These are phyloP conservation scores for Platycheirus rosarum DNA, from an alignment of 2,888 invertebrate genomes.

Conservation along the genomic window DNA sequence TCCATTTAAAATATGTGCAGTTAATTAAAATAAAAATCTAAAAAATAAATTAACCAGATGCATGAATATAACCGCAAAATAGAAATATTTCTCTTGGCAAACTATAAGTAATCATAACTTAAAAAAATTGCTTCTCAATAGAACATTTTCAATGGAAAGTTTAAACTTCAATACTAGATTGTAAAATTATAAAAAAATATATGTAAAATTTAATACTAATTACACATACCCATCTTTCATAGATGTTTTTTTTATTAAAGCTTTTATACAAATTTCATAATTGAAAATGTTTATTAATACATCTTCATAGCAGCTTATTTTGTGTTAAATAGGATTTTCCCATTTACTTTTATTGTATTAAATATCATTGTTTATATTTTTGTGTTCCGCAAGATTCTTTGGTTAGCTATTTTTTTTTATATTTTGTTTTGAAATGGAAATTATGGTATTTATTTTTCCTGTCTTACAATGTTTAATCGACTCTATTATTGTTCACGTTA, in stretches of 20 bases:
- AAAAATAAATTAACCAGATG: not conserved
- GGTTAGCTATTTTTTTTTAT: slow-evolving; percentile 10
- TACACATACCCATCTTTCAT: slow-evolving; percentile 73
- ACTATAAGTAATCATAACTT: slow-evolving; percentile 44
- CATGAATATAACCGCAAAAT: slow-evolving; percentile 26
- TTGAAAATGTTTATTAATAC: slow-evolving; percentile 33
- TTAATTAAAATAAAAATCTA: slow-evolving; percentile 26
- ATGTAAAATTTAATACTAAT: slow-evolving; percentile 50
- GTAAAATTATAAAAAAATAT: slow-evolving; percentile 20
- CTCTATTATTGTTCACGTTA: slow-evolving; percentile 33
- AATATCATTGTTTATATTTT: slow-evolving; percentile 40
- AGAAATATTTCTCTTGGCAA: slow-evolving; percentile 55
- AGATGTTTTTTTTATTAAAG: slow-evolving; percentile 53
- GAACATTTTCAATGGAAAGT: slow-evolving; percentile 33
- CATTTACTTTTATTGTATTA: slow-evolving; percentile 14
- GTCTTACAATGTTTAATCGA: slow-evolving; percentile 30
- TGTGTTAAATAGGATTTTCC: slow-evolving; percentile 41
- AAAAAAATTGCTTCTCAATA: slow-evolving; percentile 25
- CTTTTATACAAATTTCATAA: slow-evolving; percentile 65
- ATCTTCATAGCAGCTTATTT: slow-evolving; percentile 57
- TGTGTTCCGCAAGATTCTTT: slow-evolving; percentile 35
- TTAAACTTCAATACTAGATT: slow-evolving; percentile 15
- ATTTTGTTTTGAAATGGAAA: not conserved
- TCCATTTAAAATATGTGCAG: slow-evolving; percentile 66
- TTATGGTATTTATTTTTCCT: slow-evolving; percentile 6